Conservation (phyloP, 2,888 invertebrate genomes). For the Hydroisotoma schaefferi region DNA sequence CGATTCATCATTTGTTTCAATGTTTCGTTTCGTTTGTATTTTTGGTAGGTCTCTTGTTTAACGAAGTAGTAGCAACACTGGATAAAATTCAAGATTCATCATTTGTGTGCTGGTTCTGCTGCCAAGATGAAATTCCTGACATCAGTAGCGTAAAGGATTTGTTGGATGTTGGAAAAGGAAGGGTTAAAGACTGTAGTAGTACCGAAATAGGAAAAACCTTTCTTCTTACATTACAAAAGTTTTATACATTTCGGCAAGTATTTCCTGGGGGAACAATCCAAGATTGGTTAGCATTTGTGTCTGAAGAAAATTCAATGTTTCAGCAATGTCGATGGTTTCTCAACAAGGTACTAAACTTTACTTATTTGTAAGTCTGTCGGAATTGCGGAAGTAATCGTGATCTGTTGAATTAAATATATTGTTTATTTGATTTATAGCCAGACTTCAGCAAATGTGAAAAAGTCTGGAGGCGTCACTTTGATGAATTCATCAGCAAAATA, state of each 20-base stretch:
- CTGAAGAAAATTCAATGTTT: constrained; percentile 40
- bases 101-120: constrained; percentile 43
- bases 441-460: constrained; percentile 38
- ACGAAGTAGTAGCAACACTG: constrained; percentile 21
- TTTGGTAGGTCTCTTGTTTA: constrained; percentile 18
- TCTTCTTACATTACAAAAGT: constrained; percentile 34
- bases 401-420: not conserved
- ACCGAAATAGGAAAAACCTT: constrained; percentile 22
- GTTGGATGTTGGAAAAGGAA: constrained; percentile 30
- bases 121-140: constrained; percentile 20
- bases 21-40: no score
- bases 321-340: constrained; percentile 37
- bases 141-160: constrained; percentile 40
- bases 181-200: constrained; percentile 23
- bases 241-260: constrained; percentile 45
- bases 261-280: constrained; percentile 27
- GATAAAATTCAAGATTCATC: constrained; percentile 31
- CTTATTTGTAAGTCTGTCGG: not conserved
- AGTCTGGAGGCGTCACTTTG: constrained; percentile 44
- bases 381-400: not conserved
- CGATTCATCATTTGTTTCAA: no score
- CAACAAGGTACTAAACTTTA: constrained; percentile 27
- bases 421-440: constrained; percentile 21
- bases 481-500: constrained; percentile 39
- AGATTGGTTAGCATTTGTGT: constrained; percentile 42